Percentiles rank a stretch among this genome's conserved stretches.
Conservation (phyloP, 2,797 vertebrate species). For the Microchirus variegatus region DNA sequence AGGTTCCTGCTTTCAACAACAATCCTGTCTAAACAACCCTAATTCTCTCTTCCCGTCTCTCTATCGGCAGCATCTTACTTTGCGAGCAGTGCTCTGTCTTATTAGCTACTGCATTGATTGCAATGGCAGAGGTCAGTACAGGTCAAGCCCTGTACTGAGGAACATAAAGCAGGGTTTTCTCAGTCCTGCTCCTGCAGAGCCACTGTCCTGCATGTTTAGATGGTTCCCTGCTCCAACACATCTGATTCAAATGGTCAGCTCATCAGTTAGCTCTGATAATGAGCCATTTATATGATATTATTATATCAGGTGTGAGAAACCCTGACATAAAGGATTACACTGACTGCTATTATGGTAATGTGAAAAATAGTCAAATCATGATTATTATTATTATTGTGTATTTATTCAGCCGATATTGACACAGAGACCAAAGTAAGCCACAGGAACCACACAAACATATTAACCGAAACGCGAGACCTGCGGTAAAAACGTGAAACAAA, state of each 20-base stretch:
- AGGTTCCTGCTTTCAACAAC: conserved; percentile 60
- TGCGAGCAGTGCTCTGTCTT: conserved; percentile 47
- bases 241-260: no score
- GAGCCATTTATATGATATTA: no score
- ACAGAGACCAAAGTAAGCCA: background rate
- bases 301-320: no score
- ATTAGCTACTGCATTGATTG: conserved; percentile 70
- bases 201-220: no score
- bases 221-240: no score
- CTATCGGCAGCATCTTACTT: conserved; percentile 48
- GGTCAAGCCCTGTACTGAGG: conserved; percentile 24
- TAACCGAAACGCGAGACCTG: conserved; percentile 33
- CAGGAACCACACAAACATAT: conserved; percentile 1
- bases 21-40: conserved; percentile 40
- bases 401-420: background rate
- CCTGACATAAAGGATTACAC: background rate
- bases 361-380: no score
- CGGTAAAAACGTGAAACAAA: conserved; percentile 30
- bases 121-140: conserved; percentile 62
- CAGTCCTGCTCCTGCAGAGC: no score
- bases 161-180: no score
- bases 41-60: conserved; percentile 37
- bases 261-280: no score
- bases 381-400: no score
- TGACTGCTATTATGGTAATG: background rate